These are phyloP conservation scores for Oreohelix idahoensis DNA, from an alignment of 1,140 invertebrate genomes.

Conservation along the genomic window DNA sequence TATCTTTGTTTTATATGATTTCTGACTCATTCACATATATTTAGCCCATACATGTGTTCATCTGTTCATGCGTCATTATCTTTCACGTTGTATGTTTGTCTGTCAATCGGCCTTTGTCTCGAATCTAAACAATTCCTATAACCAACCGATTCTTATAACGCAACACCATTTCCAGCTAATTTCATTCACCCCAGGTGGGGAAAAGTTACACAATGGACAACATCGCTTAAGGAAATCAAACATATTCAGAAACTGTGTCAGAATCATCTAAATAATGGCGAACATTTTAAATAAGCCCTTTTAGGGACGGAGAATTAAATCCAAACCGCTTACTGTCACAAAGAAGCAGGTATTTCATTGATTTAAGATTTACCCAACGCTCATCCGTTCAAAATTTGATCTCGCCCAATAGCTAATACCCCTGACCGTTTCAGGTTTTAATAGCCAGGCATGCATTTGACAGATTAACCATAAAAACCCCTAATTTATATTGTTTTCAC, in stretches of 20 bases:
- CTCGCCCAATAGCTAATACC: background rate
- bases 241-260: background rate
- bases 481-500: slow-evolving; percentile 3
- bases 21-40: too few species aligned
- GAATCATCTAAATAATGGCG: background rate
- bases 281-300: background rate
- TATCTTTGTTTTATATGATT: too few species aligned
- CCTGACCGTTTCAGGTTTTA: slow-evolving; percentile 7
- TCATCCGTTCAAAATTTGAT: background rate
- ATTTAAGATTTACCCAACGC: background rate
- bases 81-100: too few species aligned
- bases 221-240: background rate
- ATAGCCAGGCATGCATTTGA: background rate
- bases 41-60: too few species aligned
- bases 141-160: too few species aligned
- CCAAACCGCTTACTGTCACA: slow-evolving; percentile 8
- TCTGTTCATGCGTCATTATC: too few species aligned
- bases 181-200: background rate
- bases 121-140: too few species aligned
- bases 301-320: background rate
- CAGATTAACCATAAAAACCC: background rate
- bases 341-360: slow-evolving; percentile 4
- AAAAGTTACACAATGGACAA: background rate
- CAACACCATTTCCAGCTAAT: background rate
- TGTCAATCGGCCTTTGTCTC: too few species aligned